Evolutionary conservation across 2,888 invertebrate species (phyloP), one percentile per base, ranked within the genome.

Genomic region (Nycteola revayana): DNA sequence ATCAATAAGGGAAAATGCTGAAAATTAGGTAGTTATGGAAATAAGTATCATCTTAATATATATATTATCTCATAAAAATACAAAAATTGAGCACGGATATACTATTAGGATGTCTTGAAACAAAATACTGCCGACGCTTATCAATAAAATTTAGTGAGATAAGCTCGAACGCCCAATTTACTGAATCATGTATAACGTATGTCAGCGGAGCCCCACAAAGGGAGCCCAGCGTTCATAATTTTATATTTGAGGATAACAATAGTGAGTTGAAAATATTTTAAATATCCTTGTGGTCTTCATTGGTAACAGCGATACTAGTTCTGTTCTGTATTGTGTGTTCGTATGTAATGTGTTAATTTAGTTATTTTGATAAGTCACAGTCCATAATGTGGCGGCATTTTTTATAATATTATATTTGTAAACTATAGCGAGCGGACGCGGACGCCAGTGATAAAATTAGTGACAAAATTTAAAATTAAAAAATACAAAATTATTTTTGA

Each of bases 281-380:
- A 78, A 86, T 82, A 86, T 88, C 88, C 88, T 82, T 88, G 88
- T 88, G 88, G 88, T 88, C 87, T 88, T 84, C 71, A 84, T 81
- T 80, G 71, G 75, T 75, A 80, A 82, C 85, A 82, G 82, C 82
- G 82, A 82, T 81, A 80, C 79, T 80, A 74, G 77, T 83, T 83
- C 71, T 66, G 72, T 82, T 79, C 44, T 49, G 64, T 73, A 72
- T 66, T 69, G 60, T 69, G 57, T 56, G 43, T 53, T 56, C 48
- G 51, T 53, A 49, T 51, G 60, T 66, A 69, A 70, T 71, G 66
- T 73, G 69, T 70, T 72, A 62, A 66, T 75, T 77, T 66, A 60
- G 61, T 71, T 67, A 66, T 55, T 72, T 72, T 69, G 71, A 71
- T 69, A 67, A 76, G 75, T 73, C 72, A 66, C 80, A 71, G 67